Evolutionary conservation across 2,797 vertebrate genomes (phyloP).

Genomic region (Enteromius radiatus): DNA sequence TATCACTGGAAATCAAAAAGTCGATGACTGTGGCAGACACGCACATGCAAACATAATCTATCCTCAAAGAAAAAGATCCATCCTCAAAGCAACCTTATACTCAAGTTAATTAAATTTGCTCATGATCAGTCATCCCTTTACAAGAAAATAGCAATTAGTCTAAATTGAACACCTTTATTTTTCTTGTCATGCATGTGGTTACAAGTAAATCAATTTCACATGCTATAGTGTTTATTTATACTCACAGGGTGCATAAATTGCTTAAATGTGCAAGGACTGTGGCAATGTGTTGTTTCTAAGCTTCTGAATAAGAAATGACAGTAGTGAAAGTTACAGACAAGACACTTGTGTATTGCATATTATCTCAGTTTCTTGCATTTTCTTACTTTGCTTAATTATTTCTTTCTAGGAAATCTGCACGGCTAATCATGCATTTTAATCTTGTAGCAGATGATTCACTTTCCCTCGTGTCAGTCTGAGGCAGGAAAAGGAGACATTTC

Average conservation of each 20-base stretch:
- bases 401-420: not conserved
- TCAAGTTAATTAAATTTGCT: slow-evolving; percentile 48
- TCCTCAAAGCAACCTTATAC: slow-evolving; percentile 39
- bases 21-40: slow-evolving; percentile 24
- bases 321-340: not conserved
- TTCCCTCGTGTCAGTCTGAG: slow-evolving; percentile 27
- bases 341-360: not conserved
- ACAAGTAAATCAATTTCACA: slow-evolving; percentile 4
- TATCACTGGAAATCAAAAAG: slow-evolving; percentile 9
- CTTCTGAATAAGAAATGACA: not conserved
- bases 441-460: slow-evolving; percentile 24
- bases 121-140: slow-evolving; percentile 41
- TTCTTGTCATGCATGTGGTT: not conserved
- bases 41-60: slow-evolving; percentile 20
- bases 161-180: not conserved
- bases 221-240: slow-evolving; percentile 1
- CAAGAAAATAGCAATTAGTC: slow-evolving; percentile 26
- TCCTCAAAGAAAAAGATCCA: slow-evolving; percentile 43
- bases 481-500: slow-evolving; percentile 6
- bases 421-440: not conserved
- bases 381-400: slow-evolving; percentile 17
- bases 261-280: not conserved
- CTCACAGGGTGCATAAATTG: not conserved
- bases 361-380: slow-evolving; percentile 6
- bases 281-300: not conserved